phyloP scores from a whole-genome alignment of 2,888 invertebrate species.

The Lithophane socia region DNA sequence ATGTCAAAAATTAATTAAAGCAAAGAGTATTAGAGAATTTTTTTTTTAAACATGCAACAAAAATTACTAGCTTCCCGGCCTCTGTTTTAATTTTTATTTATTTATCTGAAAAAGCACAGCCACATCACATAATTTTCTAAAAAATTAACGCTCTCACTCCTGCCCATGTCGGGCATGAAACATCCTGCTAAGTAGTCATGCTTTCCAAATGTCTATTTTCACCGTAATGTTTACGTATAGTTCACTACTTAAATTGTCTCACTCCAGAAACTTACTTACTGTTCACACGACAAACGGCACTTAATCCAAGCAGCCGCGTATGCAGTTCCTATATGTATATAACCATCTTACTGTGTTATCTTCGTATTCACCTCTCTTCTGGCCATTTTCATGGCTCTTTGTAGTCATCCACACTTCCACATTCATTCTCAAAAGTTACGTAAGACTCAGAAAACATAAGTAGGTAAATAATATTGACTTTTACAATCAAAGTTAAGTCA shows the following conservation, averaged over 20 bases:
- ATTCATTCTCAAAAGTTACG: neutral
- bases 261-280: constrained; percentile 69
- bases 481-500: constrained; percentile 5
- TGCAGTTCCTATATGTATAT: constrained; percentile 51
- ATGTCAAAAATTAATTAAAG: too few species aligned
- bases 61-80: neutral
- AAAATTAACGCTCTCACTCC: neutral
- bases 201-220: constrained; percentile 67
- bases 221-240: constrained; percentile 64
- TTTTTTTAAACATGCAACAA: neutral
- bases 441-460: neutral
- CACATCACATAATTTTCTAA: neutral
- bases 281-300: constrained; percentile 62
- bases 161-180: neutral
- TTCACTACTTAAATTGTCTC: constrained; percentile 63
- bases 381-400: neutral
- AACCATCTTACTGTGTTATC: neutral
- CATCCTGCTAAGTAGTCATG: constrained; percentile 30
- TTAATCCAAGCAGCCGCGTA: constrained; percentile 64
- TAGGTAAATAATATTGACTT: neutral
- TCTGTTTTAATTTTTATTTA: neutral
- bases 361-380: neutral
- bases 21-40: too few species aligned
- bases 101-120: too few species aligned
- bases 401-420: neutral